A percentile compares a stretch with the other conserved stretches of the same genome.
phyloP scores from a whole-genome alignment of 2,797 vertebrate species.

The Sternotherus odoratus region DNA sequence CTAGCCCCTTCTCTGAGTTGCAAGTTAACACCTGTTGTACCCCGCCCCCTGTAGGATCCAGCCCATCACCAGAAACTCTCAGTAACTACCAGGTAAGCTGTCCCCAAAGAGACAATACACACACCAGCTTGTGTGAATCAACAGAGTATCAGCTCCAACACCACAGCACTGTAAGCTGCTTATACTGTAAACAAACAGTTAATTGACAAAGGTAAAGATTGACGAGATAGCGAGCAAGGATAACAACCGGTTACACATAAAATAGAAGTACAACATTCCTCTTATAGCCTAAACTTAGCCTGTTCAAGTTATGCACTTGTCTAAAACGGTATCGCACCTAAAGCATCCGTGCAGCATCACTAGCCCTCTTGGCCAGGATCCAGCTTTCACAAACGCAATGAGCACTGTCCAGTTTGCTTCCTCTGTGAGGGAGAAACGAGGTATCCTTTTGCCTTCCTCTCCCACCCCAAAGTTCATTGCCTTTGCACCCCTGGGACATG shows the following conservation, averaged over 20 bases:
- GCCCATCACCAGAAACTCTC: not conserved
- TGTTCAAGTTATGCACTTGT: not conserved
- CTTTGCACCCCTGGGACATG: not conserved
- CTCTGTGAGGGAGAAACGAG: not conserved
- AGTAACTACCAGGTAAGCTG: not conserved
- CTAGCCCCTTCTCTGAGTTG: not conserved
- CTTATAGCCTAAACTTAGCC: not conserved
- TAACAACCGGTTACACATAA: not conserved
- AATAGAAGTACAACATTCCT: not conserved
- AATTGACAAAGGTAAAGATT: not conserved
- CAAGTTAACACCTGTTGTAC: not conserved
- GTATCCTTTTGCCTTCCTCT: not conserved
- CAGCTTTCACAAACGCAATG: not conserved
- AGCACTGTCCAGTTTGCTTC: not conserved
- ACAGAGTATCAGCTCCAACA: not conserved
- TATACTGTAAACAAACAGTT: not conserved
- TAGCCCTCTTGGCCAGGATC: not conserved
- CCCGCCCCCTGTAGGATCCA: not conserved
- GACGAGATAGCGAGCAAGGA: not conserved
- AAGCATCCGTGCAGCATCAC: not conserved
- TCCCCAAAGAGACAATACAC: not conserved
- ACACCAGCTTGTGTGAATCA: not conserved
- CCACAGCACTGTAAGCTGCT: not conserved
- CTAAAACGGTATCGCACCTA: not conserved
- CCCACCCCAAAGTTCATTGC: not conserved